A percentile compares a stretch with the other conserved stretches of the same genome.
These are phyloP conservation scores for Pediacus dermestoides DNA, from an alignment of 2,888 invertebrate genomes.

Conservation along the genomic window DNA sequence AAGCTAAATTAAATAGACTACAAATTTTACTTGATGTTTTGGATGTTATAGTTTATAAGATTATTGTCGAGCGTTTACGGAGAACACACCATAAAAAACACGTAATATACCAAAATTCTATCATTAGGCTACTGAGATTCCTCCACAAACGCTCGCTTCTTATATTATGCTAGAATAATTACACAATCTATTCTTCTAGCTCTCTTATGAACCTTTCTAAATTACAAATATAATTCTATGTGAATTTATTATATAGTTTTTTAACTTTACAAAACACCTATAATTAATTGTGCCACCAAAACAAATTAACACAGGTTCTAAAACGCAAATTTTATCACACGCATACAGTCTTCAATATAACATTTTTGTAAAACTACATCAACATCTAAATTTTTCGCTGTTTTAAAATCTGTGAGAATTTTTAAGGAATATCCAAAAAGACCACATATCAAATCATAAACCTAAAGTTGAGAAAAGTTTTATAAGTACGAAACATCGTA, in stretches of 20 bases:
- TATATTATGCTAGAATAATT: conserved; percentile 23
- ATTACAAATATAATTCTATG: conserved; percentile 31
- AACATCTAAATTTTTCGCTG: too few species aligned
- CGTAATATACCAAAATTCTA: not conserved
- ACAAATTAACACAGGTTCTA: conserved; percentile 4
- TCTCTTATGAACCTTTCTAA: conserved; percentile 31
- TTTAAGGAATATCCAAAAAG: too few species aligned
- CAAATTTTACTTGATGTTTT: conserved; percentile 34
- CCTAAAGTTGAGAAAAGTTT: not conserved
- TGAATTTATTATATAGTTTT: conserved; percentile 26
- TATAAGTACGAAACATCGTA: conserved; percentile 25
- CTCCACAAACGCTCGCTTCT: conserved; percentile 31
- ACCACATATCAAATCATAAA: not conserved
- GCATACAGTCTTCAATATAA: too few species aligned
- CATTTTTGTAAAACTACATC: too few species aligned
- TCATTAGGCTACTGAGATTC: conserved; percentile 8
- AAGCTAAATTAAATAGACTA: conserved; percentile 37
- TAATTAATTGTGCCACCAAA: conserved; percentile 1
- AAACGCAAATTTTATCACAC: too few species aligned
- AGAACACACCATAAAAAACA: conserved; percentile 12
- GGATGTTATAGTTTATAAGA: conserved; percentile 29
- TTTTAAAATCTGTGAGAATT: too few species aligned
- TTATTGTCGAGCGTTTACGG: conserved; percentile 26
- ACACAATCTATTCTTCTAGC: conserved; percentile 31
- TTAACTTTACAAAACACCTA: conserved; percentile 4